These are phyloP conservation scores for Osmoderma eremita DNA, from an alignment of 2,888 invertebrate genomes.

Conservation along the genomic window DNA sequence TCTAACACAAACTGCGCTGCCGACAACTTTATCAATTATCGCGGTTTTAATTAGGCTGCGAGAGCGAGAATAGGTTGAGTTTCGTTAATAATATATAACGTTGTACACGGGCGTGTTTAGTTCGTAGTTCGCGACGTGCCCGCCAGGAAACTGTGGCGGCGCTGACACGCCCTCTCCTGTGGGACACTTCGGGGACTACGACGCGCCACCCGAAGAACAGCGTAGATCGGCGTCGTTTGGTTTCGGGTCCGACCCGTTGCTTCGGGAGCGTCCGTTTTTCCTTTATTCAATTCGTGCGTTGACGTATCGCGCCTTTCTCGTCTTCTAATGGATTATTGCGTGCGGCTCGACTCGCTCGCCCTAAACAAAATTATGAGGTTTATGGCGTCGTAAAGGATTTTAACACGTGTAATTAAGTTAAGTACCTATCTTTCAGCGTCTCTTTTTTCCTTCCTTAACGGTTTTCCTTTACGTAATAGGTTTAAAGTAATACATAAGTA, in stretches of 20 bases:
- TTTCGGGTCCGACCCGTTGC: background rate
- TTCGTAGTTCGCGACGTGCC: constrained; percentile 54
- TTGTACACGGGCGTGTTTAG: constrained; percentile 57
- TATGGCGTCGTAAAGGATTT: constrained; percentile 15
- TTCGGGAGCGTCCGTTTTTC: background rate
- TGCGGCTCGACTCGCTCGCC: constrained; percentile 11
- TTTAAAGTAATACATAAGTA: no score
- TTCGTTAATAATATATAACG: constrained; percentile 58
- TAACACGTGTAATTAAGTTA: constrained; percentile 28
- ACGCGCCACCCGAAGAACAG: constrained; percentile 30
- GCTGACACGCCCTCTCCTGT: constrained; percentile 53
- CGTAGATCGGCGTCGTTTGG: constrained; percentile 36
- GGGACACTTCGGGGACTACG: constrained; percentile 44
- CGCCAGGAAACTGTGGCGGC: constrained; percentile 52
- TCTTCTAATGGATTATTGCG: background rate
- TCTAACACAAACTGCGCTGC: background rate
- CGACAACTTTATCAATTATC: constrained; percentile 21
- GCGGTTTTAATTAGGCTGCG: constrained; percentile 19
- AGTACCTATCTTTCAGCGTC: constrained; percentile 1
- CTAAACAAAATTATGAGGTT: constrained; percentile 30
- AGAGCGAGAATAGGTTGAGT: constrained; percentile 20
- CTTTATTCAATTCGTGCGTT: constrained; percentile 1
- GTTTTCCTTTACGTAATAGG: no score
- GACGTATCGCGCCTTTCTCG: background rate
- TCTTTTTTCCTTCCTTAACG: background rate